Base-by-base conservation (phyloP, 2,888 invertebrate genomes). In the Coelopa pilipes region DNA sequence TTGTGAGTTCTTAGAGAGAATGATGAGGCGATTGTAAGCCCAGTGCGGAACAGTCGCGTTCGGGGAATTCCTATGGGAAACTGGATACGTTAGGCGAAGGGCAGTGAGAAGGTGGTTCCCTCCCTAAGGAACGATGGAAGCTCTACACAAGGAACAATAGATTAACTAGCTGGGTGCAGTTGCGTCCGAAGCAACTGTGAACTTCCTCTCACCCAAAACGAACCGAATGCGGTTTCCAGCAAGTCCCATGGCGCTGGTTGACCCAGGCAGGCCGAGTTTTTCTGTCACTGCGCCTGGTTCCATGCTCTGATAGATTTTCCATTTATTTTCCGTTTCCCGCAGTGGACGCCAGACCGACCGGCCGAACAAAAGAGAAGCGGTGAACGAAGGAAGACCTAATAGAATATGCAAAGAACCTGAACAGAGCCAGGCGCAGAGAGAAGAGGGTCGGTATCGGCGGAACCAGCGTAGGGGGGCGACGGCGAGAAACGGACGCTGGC, bases 241-340 rank as follows among this genome's bases (percentile, higher is more conserved):
- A 11, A 45, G 34, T 63, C 17, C 63, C 46, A 47, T 19, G 57
- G 47, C 19, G 70, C 60, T 17, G 46, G 70, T 70, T 70, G 70
- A 70, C 70, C 70, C 49, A 57, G 47, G 57, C 59, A 55, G 53
- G 53, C 34, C 49, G 15, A 66, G 47, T 66, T 66, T 49, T 50
- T 17, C 49, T 50, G 50, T 66, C 69, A 17, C 46, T 69, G 55
- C 45, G 17, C n/a, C 49, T 49, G 66, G 19, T 57, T 69, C 57
- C 57, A 57, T 57, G 69, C 69, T 69, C 57, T 59, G 70, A 70
- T 70, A 70, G 57, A 70, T 70, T 70, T 45, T 59, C 57, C 67
- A 50, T 15, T 67, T 53, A 15, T 68, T 34, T 68, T 49, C 49
- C 57, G 46, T 57, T 15, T 70, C 46, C 47, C 19, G 19, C 17